Evolutionary conservation across 2,113 vertebrate species (phyloP), one percentile per base, ranked within the genome.

Genomic region (Archocentrus centrarchus): DNA sequence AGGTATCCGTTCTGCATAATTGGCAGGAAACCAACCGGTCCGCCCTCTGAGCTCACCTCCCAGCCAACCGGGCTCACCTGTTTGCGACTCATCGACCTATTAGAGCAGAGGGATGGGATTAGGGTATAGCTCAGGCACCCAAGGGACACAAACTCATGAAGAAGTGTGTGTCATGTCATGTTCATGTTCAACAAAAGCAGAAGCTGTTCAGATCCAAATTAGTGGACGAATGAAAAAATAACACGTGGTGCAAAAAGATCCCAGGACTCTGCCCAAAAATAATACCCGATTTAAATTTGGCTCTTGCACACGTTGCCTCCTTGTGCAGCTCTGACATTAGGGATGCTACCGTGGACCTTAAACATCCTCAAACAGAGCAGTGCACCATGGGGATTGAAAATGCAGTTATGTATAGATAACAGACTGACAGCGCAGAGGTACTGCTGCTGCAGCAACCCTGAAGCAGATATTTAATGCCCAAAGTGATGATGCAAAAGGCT

Each of bases 21-120:
- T 99, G 37, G 98, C 98, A 63, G 98, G 98, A 91, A 99, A 99
- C 98, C 98, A 99, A 80, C 98, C 98, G 0, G 98, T 99, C 83
- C 97, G 97, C 13, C 98, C 98, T 83, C 98, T 97, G 63, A 99
- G 79, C 88, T 99, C 98, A 76, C 98, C 98, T 3, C 98, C 98
- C 62, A 99, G 96, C 98, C 98, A 99, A 5, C 98, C 98, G 0
- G 98, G 98, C 76, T 99, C 98, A 17, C 98, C 98, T 10, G 97
- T 99, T 84, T 99, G 98, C 80, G 98, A 98, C 90, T 99, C 98
- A 70, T 99, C 98, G 91, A 99, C 98, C 98, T 99, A 91, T 76
- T 17, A 60, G 68, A 58, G 62, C 55, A 64, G 22, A 79, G 55
- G 8, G 35, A 64, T 2, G 0, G 47, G 11, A n/a, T 78, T 76